Conservation (phyloP, 2,797 vertebrate genomes). For the Pipistrellus pipistrellus region DNA sequence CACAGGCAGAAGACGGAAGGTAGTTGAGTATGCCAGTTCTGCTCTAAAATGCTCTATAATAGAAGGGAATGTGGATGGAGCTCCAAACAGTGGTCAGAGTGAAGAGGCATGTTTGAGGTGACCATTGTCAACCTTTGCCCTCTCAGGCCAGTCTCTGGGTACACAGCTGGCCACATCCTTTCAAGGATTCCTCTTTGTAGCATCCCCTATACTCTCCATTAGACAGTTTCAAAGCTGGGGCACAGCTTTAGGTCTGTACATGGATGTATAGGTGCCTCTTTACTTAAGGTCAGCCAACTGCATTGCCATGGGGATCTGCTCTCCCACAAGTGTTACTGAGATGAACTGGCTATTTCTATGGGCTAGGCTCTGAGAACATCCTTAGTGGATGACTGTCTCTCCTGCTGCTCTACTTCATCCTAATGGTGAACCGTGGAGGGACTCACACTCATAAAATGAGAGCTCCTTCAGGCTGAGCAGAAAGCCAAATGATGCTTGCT, state of each 20-base stretch:
- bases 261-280: neutral
- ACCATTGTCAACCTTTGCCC: neutral
- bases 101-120: neutral
- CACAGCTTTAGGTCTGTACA: neutral
- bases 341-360: neutral
- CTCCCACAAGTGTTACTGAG: conserved; percentile 7
- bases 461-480: neutral
- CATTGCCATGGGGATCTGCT: neutral
- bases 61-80: neutral
- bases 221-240: neutral
- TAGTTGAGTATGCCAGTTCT: too few relatives aligned
- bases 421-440: neutral
- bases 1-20: neutral
- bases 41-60: neutral
- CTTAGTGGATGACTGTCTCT: neutral
- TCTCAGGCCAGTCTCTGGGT: neutral
- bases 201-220: neutral
- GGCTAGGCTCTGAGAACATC: neutral
- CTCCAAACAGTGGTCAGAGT: neutral
- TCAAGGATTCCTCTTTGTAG: neutral
- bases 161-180: neutral
- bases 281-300: conserved; percentile 10
- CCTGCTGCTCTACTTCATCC: conserved; percentile 39
- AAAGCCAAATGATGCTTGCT: neutral
- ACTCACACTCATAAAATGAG: neutral